Base-by-base conservation (phyloP, 2,113 vertebrate genomes). In the Parus major region DNA sequence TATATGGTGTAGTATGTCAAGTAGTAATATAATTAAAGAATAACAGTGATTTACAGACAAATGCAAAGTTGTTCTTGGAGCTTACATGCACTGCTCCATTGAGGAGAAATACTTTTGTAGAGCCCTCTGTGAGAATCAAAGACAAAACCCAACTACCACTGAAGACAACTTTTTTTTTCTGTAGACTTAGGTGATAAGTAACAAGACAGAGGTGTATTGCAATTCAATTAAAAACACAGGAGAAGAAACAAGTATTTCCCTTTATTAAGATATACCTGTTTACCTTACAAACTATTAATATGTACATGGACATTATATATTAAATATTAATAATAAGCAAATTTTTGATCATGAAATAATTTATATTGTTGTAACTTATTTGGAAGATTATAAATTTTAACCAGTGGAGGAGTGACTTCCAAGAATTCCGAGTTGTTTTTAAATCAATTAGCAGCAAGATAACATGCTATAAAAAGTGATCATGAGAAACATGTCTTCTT, bases 211-310 rank as follows among this genome's bases (percentile, higher is more conserved):
- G 94, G 35, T 44, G 57, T 24, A 82, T 14, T 92, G 55, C 57
- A 89, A 85, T 79, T 95, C 66, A 98, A 98, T 94, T 97, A 98
- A 99, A 98, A 98, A 98, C 97, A 98, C 97, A 98, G 95, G 98
- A 98, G 86, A 94, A 98, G 98, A 99, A 99, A 99, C 98, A 99
- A 99, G 98, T 98, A 99, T 98, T 99, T 99, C 98, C 98, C 98
- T 99, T 99, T 99, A 99, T 99, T 99, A 93, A 80, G 94, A 88
- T 90, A 50, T 15, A 93, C 92, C 98, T 92, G 46, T 97, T 95
- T 89, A 78, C 35, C 92, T 96, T 95, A 98, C 95, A 98, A 82
- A 20, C 77, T 95, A 94, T 84, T 27, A 84, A 50, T 92, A 97
- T 84, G 24, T 91, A 94, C 73, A 96, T 19, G 36, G 33, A 93